A percentile compares a stretch with the other conserved stretches of the same genome.
Conservation (phyloP, 2,797 vertebrate genomes). For the Vultur gryphus region DNA sequence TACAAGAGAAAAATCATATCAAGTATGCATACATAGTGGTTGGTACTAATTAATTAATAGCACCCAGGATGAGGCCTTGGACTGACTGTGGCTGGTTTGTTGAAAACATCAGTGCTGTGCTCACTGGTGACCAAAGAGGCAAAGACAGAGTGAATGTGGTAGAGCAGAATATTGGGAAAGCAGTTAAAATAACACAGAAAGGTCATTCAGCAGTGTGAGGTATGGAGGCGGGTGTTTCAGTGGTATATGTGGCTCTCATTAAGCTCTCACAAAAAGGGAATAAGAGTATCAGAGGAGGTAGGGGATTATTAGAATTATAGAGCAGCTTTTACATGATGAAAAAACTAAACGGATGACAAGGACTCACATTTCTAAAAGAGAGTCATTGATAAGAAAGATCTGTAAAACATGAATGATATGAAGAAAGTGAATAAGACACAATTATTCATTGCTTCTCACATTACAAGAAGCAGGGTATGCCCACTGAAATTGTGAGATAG, state of each 20-base stretch:
- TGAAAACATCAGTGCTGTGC: not conserved
- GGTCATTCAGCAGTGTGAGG: not conserved
- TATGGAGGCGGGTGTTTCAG: not conserved
- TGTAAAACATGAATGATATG: not conserved
- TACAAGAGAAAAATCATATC: not conserved
- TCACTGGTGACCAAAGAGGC: not conserved
- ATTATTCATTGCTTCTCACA: not conserved
- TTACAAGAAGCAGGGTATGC: not conserved
- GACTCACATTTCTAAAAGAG: not conserved
- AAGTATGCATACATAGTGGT: not conserved
- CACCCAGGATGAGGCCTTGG: not conserved
- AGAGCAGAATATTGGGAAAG: not conserved
- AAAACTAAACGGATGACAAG: not conserved
- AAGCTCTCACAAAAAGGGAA: not conserved
- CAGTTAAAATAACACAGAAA: not conserved
- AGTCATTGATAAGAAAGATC: not conserved
- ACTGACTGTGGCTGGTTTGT: not conserved
- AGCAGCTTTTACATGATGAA: not conserved
- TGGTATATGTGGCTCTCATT: not conserved
- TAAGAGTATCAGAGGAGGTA: not conserved
- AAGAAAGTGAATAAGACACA: not conserved
- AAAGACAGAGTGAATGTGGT: not conserved
- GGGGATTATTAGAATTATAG: not conserved
- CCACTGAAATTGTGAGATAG: not conserved
- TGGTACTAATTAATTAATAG: not conserved